Percentiles rank a stretch among this genome's conserved stretches.
Conservation (phyloP, 2,113 vertebrate species). For the Nematolebias whitei region DNA sequence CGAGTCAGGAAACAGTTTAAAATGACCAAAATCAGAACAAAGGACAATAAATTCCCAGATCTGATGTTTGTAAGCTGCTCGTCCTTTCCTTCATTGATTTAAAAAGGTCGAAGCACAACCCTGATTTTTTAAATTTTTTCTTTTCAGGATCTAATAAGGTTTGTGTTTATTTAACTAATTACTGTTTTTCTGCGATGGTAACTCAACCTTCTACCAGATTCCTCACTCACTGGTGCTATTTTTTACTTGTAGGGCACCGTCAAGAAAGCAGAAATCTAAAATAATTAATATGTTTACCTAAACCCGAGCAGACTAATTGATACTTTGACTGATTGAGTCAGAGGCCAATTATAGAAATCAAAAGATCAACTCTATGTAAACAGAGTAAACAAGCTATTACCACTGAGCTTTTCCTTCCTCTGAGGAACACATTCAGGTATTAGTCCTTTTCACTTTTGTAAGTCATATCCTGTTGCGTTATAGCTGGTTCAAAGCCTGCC, state of each 20-base stretch:
- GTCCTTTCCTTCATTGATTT: conserved; percentile 38
- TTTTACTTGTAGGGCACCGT: conserved; percentile 4
- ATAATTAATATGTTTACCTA: conserved; percentile 75
- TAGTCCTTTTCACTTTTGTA: conserved; percentile 23
- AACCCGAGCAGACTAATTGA: conserved; percentile 60
- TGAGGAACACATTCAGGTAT: conserved; percentile 58
- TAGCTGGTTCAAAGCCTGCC: conserved; percentile 20
- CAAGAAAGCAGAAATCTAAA: conserved; percentile 45
- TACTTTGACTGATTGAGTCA: conserved; percentile 70
- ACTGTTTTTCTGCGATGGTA: conserved; percentile 40
- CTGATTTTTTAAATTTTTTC: not conserved
- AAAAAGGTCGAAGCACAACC: not conserved
- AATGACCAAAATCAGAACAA: too few relatives aligned
- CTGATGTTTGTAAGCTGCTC: too few relatives aligned
- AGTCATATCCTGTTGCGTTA: conserved; percentile 39
- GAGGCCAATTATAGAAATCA: conserved; percentile 67
- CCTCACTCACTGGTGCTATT: conserved; percentile 21
- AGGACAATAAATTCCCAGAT: too few relatives aligned
- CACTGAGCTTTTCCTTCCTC: conserved; percentile 66
- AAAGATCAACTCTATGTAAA: conserved; percentile 53
- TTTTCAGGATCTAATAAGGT: conserved; percentile 12
- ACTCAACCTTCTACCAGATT: conserved; percentile 14
- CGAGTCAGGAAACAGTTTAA: too few relatives aligned
- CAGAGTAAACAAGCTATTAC: conserved; percentile 76
- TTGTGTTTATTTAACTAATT: conserved; percentile 50